Base-by-base conservation (phyloP, 2,888 invertebrate genomes). In the Orthonychiurus folsomi region DNA sequence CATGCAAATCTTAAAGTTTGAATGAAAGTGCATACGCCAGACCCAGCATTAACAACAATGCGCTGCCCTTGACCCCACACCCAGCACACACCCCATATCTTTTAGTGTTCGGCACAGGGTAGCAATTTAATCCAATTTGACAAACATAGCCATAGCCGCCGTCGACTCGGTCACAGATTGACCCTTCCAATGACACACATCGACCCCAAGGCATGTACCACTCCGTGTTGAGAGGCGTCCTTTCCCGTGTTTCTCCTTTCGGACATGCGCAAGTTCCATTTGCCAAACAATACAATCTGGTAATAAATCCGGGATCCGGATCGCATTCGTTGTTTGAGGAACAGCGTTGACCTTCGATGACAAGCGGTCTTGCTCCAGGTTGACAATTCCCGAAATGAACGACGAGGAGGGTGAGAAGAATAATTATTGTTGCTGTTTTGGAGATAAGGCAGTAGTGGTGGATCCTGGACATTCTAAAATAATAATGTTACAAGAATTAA, bases 201-300 rank as follows among this genome's bases (percentile, higher is more conserved):
- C 27, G 26, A 3, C 28, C 28, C 56, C 27, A 56, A 20, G 56
- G 56, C 3, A 12, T 20, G 20, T 56, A 56, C 56, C 56, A 56
- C n/a, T 3, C 20, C 2, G 56, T 56, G 23, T 56, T 27, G n/a
- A 56, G 20, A 27, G 56, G 56, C 3, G 28, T 56, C 20, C 28
- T 25, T 28, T 27, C 18, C 18, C 20, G 28, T 12, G 27, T 26
- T 27, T 27, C 27, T 26, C 56, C 18, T n/a, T 20, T 56, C 2
- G 26, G 26, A 20, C 56, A 56, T 15, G 3, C 5, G 28, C 56
- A 56, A n/a, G 20, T 26, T 28, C 56, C 27, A 27, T 26, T 20
- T n/a, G n/a, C n/a, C 5, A 27, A 27, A 28, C 56, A 56, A 18
- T 27, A 25, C 27, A 56, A 20, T 28, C 27, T 25, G 15, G 56